Base-by-base conservation (phyloP, 2,888 invertebrate genomes). In the Pammene fasciana region DNA sequence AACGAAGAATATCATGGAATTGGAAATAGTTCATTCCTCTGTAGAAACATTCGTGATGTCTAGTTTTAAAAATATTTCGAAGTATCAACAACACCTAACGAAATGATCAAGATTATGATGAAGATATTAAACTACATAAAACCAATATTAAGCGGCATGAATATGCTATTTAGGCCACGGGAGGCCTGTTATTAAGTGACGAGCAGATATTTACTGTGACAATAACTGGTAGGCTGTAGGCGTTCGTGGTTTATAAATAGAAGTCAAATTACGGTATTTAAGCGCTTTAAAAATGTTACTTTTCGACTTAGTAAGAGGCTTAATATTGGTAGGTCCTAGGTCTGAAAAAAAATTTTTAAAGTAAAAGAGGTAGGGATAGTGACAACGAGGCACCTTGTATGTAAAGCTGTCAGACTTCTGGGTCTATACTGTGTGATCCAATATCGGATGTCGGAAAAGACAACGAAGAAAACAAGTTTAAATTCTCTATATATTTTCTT, bases 101-200 rank as follows among this genome's bases (percentile, higher is more conserved):
- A n/a, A n/a, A n/a, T n/a, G n/a, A n/a, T n/a, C 36, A 9, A 50
- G 41, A 57, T 18, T 18, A 14, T 56, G 26, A 38, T 46, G 46
- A 16, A 50, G 46, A 52, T 67, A 61, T 46, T 38, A 60, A n/a
- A 68, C 56, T n/a, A 18, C 56, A 56, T 43, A 43, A 62, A 68
- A 48, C 55, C 18, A 18, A 41, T 52, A 52, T 67, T 59, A 48
- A 56, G 9, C 46, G 36, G 10, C 16, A 54, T 48, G 56, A 56
- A 50, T 50, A 62, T 14, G 10, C 50, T 64, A 64, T 56, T 52
- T 18, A 11, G 62, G 50, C 11, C 43, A 11, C 65, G 57, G 71
- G 65, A 52, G 57, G 56, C 38, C 41, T 13, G 18, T 59, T 68
- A 68, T 65, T 65, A 68, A 36, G 48, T 54, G 54, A 34, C 48